These are phyloP conservation scores for Rhinoderma darwinii DNA, from an alignment of 2,113 vertebrate species.

Conservation along the genomic window DNA sequence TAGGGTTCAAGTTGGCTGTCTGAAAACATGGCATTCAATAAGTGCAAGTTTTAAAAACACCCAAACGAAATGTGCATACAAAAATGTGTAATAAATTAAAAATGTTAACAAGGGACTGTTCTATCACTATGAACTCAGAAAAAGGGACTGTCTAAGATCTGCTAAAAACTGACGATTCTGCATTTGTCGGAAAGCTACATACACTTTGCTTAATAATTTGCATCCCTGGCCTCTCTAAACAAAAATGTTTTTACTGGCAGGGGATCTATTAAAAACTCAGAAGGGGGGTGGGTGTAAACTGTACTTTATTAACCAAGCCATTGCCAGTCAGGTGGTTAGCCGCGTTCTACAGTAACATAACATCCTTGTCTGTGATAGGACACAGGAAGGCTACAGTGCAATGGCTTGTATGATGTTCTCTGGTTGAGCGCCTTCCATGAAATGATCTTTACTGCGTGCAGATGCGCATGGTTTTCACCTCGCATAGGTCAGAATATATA, in stretches of 20 bases:
- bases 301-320: neutral
- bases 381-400: neutral
- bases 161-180: neutral
- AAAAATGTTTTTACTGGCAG: conserved; percentile 7
- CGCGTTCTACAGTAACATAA: neutral
- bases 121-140: too few species aligned
- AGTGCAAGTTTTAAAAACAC: too few species aligned
- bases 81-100: too few species aligned
- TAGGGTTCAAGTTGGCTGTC: too few species aligned
- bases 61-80: too few species aligned
- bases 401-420: neutral
- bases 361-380: neutral
- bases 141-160: too few species aligned
- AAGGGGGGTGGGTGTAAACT: neutral
- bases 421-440: neutral
- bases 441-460: neutral
- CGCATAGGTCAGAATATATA: neutral
- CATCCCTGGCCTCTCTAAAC: conserved; percentile 18
- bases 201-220: conserved; percentile 42
- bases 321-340: neutral
- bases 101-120: too few species aligned
- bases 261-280: neutral
- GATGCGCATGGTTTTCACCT: neutral
- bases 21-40: too few species aligned
- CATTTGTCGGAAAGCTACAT: neutral